Percentiles rank a stretch among this genome's conserved stretches.
Evolutionary conservation across 2,888 invertebrate genomes (phyloP).

Genomic region (Agrenia bidenticulata): DNA sequence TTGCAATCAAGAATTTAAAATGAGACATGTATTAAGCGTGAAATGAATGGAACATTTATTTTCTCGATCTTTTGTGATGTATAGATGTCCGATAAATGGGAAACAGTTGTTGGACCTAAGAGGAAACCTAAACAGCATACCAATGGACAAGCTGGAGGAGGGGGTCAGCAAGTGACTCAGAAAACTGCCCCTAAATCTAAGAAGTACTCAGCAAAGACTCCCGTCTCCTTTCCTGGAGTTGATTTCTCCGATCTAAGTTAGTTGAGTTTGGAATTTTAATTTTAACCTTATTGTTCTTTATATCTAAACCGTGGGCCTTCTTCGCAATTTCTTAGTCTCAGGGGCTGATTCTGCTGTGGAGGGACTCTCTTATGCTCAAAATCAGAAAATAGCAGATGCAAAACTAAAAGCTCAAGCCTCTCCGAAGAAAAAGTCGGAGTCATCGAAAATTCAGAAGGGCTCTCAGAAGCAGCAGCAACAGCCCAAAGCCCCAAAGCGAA

Average conservation of each 20-base stretch:
- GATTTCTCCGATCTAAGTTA: background rate
- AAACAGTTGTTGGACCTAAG: conserved; percentile 40
- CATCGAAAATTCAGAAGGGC: conserved; percentile 18
- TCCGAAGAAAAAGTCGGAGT: conserved; percentile 28
- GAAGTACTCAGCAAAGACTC: conserved; percentile 31
- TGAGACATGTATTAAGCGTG: no score
- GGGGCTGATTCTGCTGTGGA: background rate
- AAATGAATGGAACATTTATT: no score
- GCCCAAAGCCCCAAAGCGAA: conserved; percentile 36
- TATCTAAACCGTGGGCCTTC: background rate
- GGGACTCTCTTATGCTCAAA: background rate
- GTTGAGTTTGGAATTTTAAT: background rate
- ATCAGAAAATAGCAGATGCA: conserved; percentile 11
- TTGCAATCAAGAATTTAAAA: background rate
- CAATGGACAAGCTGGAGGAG: conserved; percentile 20
- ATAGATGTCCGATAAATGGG: conserved; percentile 50
- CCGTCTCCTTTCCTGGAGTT: conserved; percentile 34
- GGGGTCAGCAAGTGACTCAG: conserved; percentile 18
- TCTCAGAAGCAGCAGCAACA: conserved; percentile 20
- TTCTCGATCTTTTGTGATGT: background rate
- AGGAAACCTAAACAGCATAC: conserved; percentile 34
- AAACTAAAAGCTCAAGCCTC: conserved; percentile 17
- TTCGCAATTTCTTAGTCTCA: no score
- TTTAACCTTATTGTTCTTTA: background rate
- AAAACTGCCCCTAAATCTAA: conserved; percentile 35